Base-by-base conservation (phyloP, 2,797 vertebrate species). In the Amblyopsis hoosieri region DNA sequence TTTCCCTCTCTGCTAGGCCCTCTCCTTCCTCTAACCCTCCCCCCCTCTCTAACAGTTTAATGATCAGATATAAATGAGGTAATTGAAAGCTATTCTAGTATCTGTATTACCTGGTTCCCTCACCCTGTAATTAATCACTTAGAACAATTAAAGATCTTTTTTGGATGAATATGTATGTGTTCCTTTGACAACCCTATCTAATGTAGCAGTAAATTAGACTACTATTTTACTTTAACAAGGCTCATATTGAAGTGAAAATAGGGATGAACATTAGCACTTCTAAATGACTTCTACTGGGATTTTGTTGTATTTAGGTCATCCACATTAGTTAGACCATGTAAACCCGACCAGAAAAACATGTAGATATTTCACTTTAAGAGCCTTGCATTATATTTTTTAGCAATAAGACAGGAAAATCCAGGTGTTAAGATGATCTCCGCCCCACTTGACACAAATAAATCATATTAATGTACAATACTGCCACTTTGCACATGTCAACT, bases 61-160 rank as follows among this genome's bases (percentile, higher is more conserved):
- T 79, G 80, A 85, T 84, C 69, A 75, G 80, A 81, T 88, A 90
- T 83, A 89, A 91, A 90, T 86, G 79, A 87, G 86, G 82, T 84
- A 88, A 90, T 86, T 89, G 79, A 91, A 89, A 89, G 81, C 79
- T 91, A 90, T 89, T 92, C 88, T 89, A 90, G 85, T 91, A 91
- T 90, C 89, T 91, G 82, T 91, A 90, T 87, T 87, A 91, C 85
- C 86, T 84, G 82, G 73, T 76, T 90, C 85, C 83, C 85, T 88
- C 85, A 89, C 87, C 82, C 84, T 92, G 90, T 92, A 93, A 90
- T 92, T 87, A 90, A 89, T 87, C 90, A 91, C 86, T 85, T 89
- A 91, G 87, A 86, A 80, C 79, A 90, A 91, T 90, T 89, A 90
- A 88, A 91, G 85, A 89, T 84, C 80, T 77, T 90, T 90, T 88